These are phyloP conservation scores for Chelmon rostratus DNA, from an alignment of 2,797 vertebrate species.

Conservation along the genomic window DNA sequence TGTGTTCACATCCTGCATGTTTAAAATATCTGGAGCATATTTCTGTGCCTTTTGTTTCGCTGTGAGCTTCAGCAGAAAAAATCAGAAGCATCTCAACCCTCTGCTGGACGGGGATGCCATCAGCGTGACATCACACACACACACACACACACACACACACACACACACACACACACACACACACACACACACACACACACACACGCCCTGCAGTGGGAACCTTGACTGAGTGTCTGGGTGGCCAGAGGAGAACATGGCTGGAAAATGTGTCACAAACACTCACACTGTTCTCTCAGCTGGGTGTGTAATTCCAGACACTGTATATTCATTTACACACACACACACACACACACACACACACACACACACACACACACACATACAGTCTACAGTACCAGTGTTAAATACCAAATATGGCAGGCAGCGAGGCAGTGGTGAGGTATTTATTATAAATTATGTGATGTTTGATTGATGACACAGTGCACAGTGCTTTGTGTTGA, in stretches of 20 bases:
- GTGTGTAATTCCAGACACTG: constrained; percentile 12
- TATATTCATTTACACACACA: background rate
- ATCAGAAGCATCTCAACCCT: constrained; percentile 44
- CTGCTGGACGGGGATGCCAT: background rate
- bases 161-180: background rate
- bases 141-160: constrained; percentile 29
- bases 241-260: background rate
- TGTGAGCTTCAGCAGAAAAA: constrained; percentile 34
- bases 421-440: too few species aligned
- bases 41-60: constrained; percentile 7
- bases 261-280: constrained; percentile 25
- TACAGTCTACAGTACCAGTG: background rate
- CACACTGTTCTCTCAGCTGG: background rate
- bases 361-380: constrained; percentile 1
- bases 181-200: constrained; percentile 22
- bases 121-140: constrained; percentile 14
- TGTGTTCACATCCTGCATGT: background rate
- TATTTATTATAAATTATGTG: too few species aligned
- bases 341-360: background rate
- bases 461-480: too few species aligned
- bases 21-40: background rate
- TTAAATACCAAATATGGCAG: constrained; percentile 11
- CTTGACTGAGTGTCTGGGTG: background rate
- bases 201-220: constrained; percentile 7
- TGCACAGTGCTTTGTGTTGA: too few species aligned